Evolutionary conservation across 2,113 vertebrate genomes (phyloP).

Genomic region (Oryzias woworae): DNA sequence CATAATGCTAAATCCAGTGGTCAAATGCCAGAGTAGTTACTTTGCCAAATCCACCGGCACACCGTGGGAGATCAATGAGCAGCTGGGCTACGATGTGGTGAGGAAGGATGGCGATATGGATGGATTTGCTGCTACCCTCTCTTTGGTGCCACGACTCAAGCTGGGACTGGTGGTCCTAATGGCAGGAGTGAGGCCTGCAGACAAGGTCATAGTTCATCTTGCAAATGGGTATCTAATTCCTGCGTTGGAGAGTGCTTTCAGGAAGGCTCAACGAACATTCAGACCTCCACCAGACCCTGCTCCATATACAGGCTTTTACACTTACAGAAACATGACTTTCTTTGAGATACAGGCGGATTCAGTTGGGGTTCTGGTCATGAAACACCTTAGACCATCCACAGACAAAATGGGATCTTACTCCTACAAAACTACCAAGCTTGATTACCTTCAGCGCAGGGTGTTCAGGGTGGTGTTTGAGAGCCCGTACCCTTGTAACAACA

Average conservation of each 20-base stretch:
- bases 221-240: constrained; percentile 82
- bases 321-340: constrained; percentile 88
- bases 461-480: constrained; percentile 88
- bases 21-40: constrained; percentile 82
- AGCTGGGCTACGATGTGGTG: constrained; percentile 82
- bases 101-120: constrained; percentile 91
- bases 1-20: constrained; percentile 83
- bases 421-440: constrained; percentile 83
- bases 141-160: constrained; percentile 84
- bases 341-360: constrained; percentile 85
- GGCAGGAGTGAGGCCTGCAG: constrained; percentile 82
- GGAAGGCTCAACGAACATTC: constrained; percentile 75
- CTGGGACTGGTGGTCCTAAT: constrained; percentile 87
- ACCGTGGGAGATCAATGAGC: constrained; percentile 89
- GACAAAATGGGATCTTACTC: constrained; percentile 82
- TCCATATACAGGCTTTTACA: constrained; percentile 87
- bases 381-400: constrained; percentile 89
- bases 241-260: constrained; percentile 81
- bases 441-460: constrained; percentile 84
- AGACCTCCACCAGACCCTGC: constrained; percentile 77
- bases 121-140: constrained; percentile 86
- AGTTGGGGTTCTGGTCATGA: constrained; percentile 83
- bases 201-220: constrained; percentile 77
- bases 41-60: constrained; percentile 89
- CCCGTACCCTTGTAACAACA: constrained; percentile 86